phyloP scores from a whole-genome alignment of 2,888 invertebrate species.

The Eristalinus sepulchralis region DNA sequence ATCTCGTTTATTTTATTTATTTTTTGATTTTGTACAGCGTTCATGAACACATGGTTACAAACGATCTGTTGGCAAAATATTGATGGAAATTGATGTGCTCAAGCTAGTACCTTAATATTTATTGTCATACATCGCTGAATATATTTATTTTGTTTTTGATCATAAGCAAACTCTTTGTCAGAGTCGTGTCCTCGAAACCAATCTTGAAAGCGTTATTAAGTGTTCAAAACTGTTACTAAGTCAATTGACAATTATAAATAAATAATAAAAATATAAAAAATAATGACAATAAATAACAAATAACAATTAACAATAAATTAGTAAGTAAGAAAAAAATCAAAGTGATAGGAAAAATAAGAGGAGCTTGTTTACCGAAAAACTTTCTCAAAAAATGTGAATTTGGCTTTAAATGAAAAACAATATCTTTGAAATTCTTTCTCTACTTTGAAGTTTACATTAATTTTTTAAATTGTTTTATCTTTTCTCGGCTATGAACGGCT shows the following conservation, averaged over 20 bases:
- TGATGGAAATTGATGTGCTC: not conserved
- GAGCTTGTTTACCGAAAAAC: too few relatives aligned
- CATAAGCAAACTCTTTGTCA: not conserved
- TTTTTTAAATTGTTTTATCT: too few relatives aligned
- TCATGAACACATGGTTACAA: too few relatives aligned
- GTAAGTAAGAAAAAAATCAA: too few relatives aligned
- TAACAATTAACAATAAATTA: too few relatives aligned
- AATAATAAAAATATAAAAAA: not conserved
- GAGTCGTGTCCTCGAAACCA: slow-evolving; percentile 11
- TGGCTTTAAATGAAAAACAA: too few relatives aligned
- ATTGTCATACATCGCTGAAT: not conserved
- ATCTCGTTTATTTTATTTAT: not conserved
- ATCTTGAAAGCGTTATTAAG: not conserved
- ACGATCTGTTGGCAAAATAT: not conserved
- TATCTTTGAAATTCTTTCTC: too few relatives aligned
- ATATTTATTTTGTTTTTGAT: not conserved
- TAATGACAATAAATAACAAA: not conserved
- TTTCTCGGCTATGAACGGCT: too few relatives aligned
- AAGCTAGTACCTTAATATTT: not conserved
- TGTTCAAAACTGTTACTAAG: not conserved
- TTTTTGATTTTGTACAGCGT: not conserved
- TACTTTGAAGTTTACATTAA: too few relatives aligned
- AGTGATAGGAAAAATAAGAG: too few relatives aligned
- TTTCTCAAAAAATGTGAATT: too few relatives aligned
- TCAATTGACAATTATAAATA: too few relatives aligned